phyloP scores from a whole-genome alignment of 2,888 invertebrate species.

The Epinotia brunnichana region DNA sequence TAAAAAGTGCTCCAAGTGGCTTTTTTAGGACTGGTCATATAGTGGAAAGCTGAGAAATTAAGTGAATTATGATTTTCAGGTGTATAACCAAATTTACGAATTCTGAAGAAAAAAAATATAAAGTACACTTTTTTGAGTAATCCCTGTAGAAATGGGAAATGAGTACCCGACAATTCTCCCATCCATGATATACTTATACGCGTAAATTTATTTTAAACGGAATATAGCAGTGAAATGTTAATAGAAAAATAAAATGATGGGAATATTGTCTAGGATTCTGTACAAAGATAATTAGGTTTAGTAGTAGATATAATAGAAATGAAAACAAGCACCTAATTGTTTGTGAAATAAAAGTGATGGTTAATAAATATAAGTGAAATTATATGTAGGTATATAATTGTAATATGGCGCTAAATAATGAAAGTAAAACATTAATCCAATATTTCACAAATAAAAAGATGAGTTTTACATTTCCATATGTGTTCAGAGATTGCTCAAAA shows the following conservation, averaged over 20 bases:
- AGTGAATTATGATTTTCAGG: not conserved
- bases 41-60: too few species aligned
- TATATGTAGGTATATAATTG: not conserved
- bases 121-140: not conserved
- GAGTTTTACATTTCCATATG: not conserved
- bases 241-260: not conserved
- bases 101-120: not conserved
- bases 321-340: not conserved
- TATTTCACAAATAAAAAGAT: slow-evolving; percentile 26
- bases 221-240: too few species aligned
- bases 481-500: not conserved
- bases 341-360: slow-evolving; percentile 7
- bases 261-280: not conserved
- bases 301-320: not conserved
- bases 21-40: too few species aligned
- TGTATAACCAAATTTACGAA: not conserved
- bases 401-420: not conserved
- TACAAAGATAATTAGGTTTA: not conserved
- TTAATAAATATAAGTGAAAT: not conserved
- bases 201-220: too few species aligned
- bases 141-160: slow-evolving; percentile 11
- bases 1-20: too few species aligned
- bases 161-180: not conserved
- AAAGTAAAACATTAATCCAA: not conserved
- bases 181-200: not conserved